Evolutionary conservation across 2,797 vertebrate species (phyloP), one percentile per base, ranked within the genome.

Genomic region (Bucorvus abyssinicus): DNA sequence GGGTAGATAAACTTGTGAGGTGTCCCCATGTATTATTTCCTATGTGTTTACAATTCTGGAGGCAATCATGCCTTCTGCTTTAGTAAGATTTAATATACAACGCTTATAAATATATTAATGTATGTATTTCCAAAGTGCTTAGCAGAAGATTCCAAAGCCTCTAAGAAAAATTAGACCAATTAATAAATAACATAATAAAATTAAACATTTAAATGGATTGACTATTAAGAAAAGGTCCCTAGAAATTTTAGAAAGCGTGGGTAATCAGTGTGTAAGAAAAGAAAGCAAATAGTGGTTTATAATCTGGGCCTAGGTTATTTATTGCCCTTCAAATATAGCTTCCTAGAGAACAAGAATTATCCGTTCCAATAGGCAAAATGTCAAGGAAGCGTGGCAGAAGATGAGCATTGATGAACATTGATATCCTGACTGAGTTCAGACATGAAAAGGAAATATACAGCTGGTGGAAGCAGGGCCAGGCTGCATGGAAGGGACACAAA

Each of bases 141-240:
- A 64, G 40, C 29, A 68, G 21, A 75, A 69, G 53, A 74, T 42
- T 71, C 34, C 24, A 29, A 81, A 75, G 16, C 32, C 4, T 56
- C 18, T n/a, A 64, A 88, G 74, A 93, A 90, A 95, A 89, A 93
- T 12, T 69, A 55, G 21, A 60, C 60, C n/a, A 77, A 71, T 86
- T 92, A 93, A 84, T 53, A 74, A 88, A 64, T 50, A 61, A 68
- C 16, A 30, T 53, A 68, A 77, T 74, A 61, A 85, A 87, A 81
- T 17, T 7, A 87, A 90, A 64, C 8, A 75, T 75, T 88, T 56
- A 60, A 60, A 42, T 47, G 22, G 3, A 4, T 50, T 40, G 2
- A 61, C 32, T 78, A 81, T 64, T 71, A 64, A 81, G 74, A 82
- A 14, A 80, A 91, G 86, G 45, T 24, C 21, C 18, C 21, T 71